Evolutionary conservation across 35 echinoderm and acorn worm species (phyloP), one percentile per base, ranked within the genome.

Genomic region (Apostichopus japonicus): DNA sequence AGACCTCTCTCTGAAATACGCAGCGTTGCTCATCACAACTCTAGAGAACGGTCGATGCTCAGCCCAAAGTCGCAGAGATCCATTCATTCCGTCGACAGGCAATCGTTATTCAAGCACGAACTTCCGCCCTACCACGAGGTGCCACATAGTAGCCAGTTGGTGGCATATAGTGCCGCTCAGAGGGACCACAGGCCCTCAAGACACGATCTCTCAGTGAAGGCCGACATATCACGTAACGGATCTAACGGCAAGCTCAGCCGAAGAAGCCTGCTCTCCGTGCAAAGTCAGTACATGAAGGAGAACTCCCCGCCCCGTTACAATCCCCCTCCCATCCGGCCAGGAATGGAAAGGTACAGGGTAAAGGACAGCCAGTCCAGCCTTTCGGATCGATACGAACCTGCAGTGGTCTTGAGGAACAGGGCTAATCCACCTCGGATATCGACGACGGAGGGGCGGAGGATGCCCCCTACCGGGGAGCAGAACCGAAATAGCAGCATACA

Each of bases 401-500:
- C 90, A 0, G 71, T 78, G 72, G 72, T 79, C 8, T 56, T 91
- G 58, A 77, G 90, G 54, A 79, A 79, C 22, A 56, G 55, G 23
- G 58, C 70, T 14, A 67, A 91, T 79, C 25, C 81, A 22, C 72
- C 65, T 8, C 51, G 72, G 53, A 77, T 91, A 56, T 78, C 72
- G 24, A 56, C 67, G 6, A 24, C 86, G 63, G 92, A 93, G 19
- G 87, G 57, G 71, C 27, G 61, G n/a, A 91, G 78, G 61, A 72
- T 78, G 63, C 56, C 83, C 76, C 62, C 87, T 0, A 19, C 87
- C 55, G 33, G 87, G 61, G 93, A 94, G 54, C 63, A 75, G 65
- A 96, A 96, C 77, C 21, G 95, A 71, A 95, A 99, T 77, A 99
- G 97, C 84, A 95, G 95, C 82, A 80, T 99, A 61, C 97, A 99